phyloP scores from a whole-genome alignment of 1,140 invertebrate species.

The Drosophila littoralis region DNA sequence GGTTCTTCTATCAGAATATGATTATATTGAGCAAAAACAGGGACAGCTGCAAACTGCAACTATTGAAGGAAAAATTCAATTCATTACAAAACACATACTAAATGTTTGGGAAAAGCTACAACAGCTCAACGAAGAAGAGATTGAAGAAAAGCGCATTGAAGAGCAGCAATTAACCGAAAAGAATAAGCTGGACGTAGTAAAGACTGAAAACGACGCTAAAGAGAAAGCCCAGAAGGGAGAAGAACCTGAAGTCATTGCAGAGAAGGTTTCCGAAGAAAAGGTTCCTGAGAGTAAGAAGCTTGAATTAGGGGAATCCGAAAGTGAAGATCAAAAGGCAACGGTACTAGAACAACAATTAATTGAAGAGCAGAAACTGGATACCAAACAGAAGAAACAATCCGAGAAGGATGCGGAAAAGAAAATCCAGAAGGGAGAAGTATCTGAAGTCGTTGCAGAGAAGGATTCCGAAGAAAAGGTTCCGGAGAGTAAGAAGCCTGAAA shows the following conservation, averaged over 20 bases:
- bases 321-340: slow-evolving; percentile 1
- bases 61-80: slow-evolving; percentile 40
- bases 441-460: neutral
- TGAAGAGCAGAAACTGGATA: neutral
- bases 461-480: too few species aligned
- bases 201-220: neutral
- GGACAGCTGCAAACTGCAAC: slow-evolving; percentile 29
- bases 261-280: slow-evolving; percentile 2
- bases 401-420: slow-evolving; percentile 36
- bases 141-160: slow-evolving; percentile 14
- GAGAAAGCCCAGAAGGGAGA: slow-evolving; percentile 18
- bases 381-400: slow-evolving; percentile 30
- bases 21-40: slow-evolving; percentile 59
- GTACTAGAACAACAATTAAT: too few species aligned
- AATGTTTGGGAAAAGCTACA: slow-evolving; percentile 47
- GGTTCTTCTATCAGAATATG: slow-evolving; percentile 47
- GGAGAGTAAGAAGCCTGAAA: too few species aligned
- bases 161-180: neutral
- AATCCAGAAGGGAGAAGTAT: slow-evolving; percentile 8
- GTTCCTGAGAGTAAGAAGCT: slow-evolving; percentile 28
- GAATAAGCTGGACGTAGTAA: neutral
- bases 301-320: slow-evolving; percentile 1
- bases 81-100: slow-evolving; percentile 42
- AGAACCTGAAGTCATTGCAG: slow-evolving; percentile 13
- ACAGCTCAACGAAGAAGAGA: slow-evolving; percentile 4